Evolutionary conservation across 2,113 vertebrate species (phyloP).

Genomic region (Catagonus wagneri): DNA sequence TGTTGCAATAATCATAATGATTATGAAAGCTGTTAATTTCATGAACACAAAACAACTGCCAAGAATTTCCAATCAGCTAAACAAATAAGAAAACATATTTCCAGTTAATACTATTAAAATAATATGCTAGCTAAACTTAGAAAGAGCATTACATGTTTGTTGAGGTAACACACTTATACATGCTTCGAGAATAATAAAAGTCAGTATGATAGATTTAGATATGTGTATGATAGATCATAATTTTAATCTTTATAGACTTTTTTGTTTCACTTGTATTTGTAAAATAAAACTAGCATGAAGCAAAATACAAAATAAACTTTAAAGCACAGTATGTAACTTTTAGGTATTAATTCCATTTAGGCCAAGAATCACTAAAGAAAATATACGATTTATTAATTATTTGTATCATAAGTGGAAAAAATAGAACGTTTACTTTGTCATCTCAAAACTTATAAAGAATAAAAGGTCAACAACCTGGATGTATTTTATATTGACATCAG

Average conservation of each 20-base stretch:
- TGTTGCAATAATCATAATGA: background rate
- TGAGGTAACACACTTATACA: background rate
- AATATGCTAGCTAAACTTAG: background rate
- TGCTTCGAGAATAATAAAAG: background rate
- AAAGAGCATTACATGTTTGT: background rate
- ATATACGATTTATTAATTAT: background rate
- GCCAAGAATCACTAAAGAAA: background rate
- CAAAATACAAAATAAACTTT: conserved; percentile 31
- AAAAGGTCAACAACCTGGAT: background rate
- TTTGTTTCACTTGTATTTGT: background rate
- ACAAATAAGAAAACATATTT: conserved; percentile 36
- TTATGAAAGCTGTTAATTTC: conserved; percentile 32
- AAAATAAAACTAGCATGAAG: conserved; percentile 9
- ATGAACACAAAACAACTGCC: background rate
- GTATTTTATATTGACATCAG: background rate
- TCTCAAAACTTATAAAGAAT: background rate
- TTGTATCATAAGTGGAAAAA: background rate
- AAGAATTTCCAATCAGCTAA: background rate
- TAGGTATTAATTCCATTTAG: background rate
- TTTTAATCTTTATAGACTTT: background rate
- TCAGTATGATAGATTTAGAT: background rate
- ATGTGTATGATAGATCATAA: background rate
- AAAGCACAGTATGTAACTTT: background rate
- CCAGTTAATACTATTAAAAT: background rate
- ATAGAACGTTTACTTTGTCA: background rate